Percentiles rank a stretch among this genome's conserved stretches.
Evolutionary conservation across 2,888 invertebrate genomes (phyloP).

Genomic region (Dinocampus coccinellae): DNA sequence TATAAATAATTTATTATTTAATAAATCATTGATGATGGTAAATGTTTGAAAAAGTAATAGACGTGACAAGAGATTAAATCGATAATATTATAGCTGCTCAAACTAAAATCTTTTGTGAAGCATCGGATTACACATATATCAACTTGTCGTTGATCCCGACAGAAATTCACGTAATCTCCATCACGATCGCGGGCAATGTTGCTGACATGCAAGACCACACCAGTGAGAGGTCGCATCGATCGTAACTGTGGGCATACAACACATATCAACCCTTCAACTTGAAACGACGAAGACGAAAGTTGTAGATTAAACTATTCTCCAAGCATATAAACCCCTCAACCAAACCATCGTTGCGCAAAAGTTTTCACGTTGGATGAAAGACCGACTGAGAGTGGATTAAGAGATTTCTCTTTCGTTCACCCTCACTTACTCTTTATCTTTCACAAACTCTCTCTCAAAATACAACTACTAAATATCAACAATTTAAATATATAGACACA

Average conservation of each 20-base stretch:
- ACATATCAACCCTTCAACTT: neutral
- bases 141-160: conserved; percentile 24
- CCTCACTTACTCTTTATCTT: neutral
- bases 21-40: neutral
- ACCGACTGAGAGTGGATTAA: conserved; percentile 32
- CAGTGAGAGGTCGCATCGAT: conserved; percentile 24
- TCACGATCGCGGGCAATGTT: conserved; percentile 24
- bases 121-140: conserved; percentile 23
- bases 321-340: conserved; percentile 18
- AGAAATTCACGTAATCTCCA: conserved; percentile 32
- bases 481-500: neutral
- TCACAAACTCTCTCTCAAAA: neutral
- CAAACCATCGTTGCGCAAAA: conserved; percentile 15
- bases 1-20: too few species aligned
- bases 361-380: conserved; percentile 18
- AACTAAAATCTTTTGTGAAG: conserved; percentile 14
- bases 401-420: conserved; percentile 13
- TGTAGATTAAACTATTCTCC: conserved; percentile 31
- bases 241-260: neutral
- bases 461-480: neutral
- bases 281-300: conserved; percentile 1
- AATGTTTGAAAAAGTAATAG: neutral
- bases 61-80: neutral
- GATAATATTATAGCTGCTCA: neutral
- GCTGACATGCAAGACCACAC: conserved; percentile 34